Evolutionary conservation across 2,888 invertebrate species (phyloP), one percentile per base, ranked within the genome.

Genomic region (Chloroclysta siterata): DNA sequence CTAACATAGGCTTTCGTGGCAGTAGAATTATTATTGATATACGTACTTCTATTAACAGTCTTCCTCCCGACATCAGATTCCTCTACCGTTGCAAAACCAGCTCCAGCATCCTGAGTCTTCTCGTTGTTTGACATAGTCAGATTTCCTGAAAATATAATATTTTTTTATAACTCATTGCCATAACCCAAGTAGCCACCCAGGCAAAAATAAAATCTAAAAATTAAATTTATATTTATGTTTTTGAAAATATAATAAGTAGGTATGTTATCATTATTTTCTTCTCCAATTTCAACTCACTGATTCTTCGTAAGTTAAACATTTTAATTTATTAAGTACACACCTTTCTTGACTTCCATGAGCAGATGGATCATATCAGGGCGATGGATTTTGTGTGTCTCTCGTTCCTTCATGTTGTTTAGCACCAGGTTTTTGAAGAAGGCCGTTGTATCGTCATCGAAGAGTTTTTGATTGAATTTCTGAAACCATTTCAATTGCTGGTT

Each of bases 331-430:
- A n/a, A n/a, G n/a, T n/a, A n/a, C n/a, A 36, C 47, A 74, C 76
- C 73, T 70, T 70, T 75, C 47, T 71, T 77, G 1, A 72, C 64
- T 66, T 78, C 89, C 87, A 94, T 87, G 2, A 94, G 77, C 58
- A 94, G 82, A 66, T 94, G 88, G 33, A 94, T 93, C 93, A 94
- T 90, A 69, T 94, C 94, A 2, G 89, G 91, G 4, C 94, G 84
- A 1, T 88, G 60, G 15, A 94, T 92, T 0, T 90, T 83, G 14
- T 89, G 75, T 28, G 81, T 77, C 68, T 91, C 87, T 0, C 94
- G 83, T 29, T 91, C 79, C 44, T 80, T 79, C 84, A 94, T 93
- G 0, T 90, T 87, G 46, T 80, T 80, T 5, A 86, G 57, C 0
- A 94, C 88, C 0, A 94, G 57, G 10, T 76, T 72, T 55, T 76